Evolutionary conservation across 2,797 vertebrate species (phyloP).

Genomic region (Parambassis ranga): DNA sequence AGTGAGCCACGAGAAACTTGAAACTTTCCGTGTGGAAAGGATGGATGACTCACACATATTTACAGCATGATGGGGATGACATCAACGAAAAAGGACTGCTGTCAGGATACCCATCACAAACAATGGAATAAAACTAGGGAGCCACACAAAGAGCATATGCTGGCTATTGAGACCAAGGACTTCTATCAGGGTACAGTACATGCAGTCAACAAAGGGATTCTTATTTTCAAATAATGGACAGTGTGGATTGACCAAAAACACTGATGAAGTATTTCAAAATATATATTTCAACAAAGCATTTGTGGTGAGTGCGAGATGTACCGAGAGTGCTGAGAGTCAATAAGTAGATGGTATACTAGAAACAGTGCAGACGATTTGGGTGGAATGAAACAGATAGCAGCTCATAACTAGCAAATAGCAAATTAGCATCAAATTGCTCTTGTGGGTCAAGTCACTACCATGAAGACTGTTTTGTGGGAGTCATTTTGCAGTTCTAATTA

Average conservation of each 20-base stretch:
- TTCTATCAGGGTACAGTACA: slow-evolving; percentile 58
- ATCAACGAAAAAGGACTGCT: slow-evolving; percentile 48
- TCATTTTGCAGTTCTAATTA: slow-evolving; percentile 81
- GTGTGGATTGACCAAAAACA: slow-evolving; percentile 27
- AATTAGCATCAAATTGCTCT: slow-evolving; percentile 78
- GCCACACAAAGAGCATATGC: slow-evolving; percentile 35
- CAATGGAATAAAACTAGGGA: slow-evolving; percentile 57
- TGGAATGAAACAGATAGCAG: slow-evolving; percentile 39
- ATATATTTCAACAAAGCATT: slow-evolving; percentile 62
- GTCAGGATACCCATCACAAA: slow-evolving; percentile 58
- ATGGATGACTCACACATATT: slow-evolving; percentile 66
- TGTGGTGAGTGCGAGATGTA: slow-evolving; percentile 14
- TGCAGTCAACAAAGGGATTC: slow-evolving; percentile 45
- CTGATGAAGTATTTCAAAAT: slow-evolving; percentile 53
- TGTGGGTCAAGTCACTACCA: slow-evolving; percentile 73
- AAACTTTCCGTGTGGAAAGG: slow-evolving; percentile 60
- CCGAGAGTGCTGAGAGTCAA: slow-evolving; percentile 18
- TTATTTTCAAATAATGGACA: slow-evolving; percentile 40
- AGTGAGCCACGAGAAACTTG: slow-evolving; percentile 49
- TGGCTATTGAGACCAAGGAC: slow-evolving; percentile 43
- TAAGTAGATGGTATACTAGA: slow-evolving; percentile 40
- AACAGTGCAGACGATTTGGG: slow-evolving; percentile 20
- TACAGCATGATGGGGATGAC: slow-evolving; percentile 44
- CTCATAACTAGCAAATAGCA: slow-evolving; percentile 74
- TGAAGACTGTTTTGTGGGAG: slow-evolving; percentile 63